Evolutionary conservation across 1,140 invertebrate genomes (phyloP).

Genomic region (Drosophila auraria): DNA sequence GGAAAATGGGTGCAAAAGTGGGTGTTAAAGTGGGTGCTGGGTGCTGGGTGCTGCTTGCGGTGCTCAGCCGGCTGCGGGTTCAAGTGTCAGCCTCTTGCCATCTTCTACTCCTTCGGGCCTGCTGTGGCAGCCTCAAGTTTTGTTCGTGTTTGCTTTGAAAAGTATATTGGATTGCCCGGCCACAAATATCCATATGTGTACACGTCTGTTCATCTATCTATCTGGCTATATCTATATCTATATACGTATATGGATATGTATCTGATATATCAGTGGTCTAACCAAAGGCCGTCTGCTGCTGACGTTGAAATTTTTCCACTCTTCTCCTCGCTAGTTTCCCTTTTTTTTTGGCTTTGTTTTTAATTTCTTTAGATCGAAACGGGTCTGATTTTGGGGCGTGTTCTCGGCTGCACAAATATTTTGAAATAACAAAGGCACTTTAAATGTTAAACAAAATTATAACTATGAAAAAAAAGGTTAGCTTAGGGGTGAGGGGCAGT

Average conservation of each 20-base stretch:
- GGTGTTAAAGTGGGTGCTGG: not conserved
- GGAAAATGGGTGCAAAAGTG: not conserved
- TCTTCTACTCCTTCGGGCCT: slow-evolving; percentile 21
- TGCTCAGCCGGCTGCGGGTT: slow-evolving; percentile 34
- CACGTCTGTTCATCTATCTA: not conserved
- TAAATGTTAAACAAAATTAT: slow-evolving; percentile 82
- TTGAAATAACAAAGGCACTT: slow-evolving; percentile 70
- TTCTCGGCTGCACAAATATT: slow-evolving; percentile 39
- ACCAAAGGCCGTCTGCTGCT: slow-evolving; percentile 48
- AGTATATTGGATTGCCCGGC: slow-evolving; percentile 76
- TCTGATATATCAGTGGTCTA: slow-evolving; percentile 34
- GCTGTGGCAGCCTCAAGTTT: slow-evolving; percentile 62
- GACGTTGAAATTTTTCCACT: slow-evolving; percentile 54
- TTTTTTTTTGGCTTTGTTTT: slow-evolving; percentile 29
- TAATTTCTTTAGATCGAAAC: slow-evolving; percentile 25
- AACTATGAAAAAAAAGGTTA: slow-evolving; percentile 69
- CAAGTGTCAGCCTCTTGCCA: slow-evolving; percentile 53
- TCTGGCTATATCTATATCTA: slow-evolving; percentile 1
- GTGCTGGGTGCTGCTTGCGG: not conserved
- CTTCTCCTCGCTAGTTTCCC: not conserved
- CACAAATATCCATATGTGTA: slow-evolving; percentile 12
- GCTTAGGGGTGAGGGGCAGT: slow-evolving; percentile 19
- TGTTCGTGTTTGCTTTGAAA: slow-evolving; percentile 75
- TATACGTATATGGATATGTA: slow-evolving; percentile 12
- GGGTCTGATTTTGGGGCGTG: slow-evolving; percentile 17